These are phyloP conservation scores for Andrena praecox DNA, from an alignment of 2,888 invertebrate species.

Conservation along the genomic window DNA sequence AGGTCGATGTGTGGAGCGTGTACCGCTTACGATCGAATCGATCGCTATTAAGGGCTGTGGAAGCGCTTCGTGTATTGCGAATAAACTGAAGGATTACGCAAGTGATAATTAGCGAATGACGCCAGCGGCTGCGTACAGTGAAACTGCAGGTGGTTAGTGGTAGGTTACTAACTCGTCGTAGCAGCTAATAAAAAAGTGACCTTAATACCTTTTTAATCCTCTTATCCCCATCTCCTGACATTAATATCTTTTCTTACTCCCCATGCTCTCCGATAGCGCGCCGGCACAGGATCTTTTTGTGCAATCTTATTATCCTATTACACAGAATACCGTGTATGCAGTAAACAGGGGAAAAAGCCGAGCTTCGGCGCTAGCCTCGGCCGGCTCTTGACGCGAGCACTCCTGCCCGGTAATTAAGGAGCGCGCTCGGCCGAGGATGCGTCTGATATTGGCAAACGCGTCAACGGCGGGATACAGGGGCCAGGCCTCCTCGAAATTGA, in stretches of 20 bases:
- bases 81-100: constrained; percentile 24
- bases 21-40: constrained; percentile 41
- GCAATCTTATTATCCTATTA: too few species aligned
- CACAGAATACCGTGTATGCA: neutral
- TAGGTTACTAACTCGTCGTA: too few species aligned
- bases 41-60: constrained; percentile 42
- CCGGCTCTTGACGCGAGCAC: neutral
- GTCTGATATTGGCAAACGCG: constrained; percentile 38
- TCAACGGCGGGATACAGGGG: constrained; percentile 11
- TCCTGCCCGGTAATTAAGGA: constrained; percentile 33
- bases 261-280: too few species aligned
- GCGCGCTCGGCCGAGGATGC: neutral
- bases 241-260: too few species aligned
- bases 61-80: constrained; percentile 32
- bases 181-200: too few species aligned
- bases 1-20: constrained; percentile 18
- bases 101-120: too few species aligned
- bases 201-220: too few species aligned
- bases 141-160: too few species aligned
- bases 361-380: neutral
- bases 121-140: too few species aligned
- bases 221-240: too few species aligned
- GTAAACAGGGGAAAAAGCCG: neutral
- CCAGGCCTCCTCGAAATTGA: constrained; percentile 33
- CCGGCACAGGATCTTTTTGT: too few species aligned